These are phyloP conservation scores for Eupithecia dodoneata DNA, from an alignment of 2,888 invertebrate species.

Conservation along the genomic window DNA sequence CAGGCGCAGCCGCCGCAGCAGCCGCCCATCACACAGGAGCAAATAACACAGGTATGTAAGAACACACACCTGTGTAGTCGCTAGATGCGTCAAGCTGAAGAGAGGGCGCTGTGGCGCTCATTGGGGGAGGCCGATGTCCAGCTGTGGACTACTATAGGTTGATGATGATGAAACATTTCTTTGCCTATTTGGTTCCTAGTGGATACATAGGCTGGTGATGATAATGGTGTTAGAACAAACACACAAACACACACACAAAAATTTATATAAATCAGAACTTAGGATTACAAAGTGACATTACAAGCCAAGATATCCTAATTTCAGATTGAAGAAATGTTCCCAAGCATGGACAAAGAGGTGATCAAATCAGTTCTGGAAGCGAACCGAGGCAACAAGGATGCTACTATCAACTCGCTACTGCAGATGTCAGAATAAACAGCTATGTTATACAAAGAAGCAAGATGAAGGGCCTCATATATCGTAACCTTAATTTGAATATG, in stretches of 20 bases:
- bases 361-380: slow-evolving; percentile 95
- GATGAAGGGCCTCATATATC: slow-evolving; percentile 8
- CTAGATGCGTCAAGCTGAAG: too few species aligned
- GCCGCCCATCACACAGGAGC: slow-evolving; percentile 65
- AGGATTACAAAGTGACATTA: not conserved
- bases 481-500: not conserved
- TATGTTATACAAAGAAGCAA: not conserved
- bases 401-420: slow-evolving; percentile 94
- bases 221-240: too few species aligned
- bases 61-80: not conserved
- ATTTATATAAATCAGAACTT: too few species aligned
- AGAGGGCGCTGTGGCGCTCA: too few species aligned
- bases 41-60: slow-evolving; percentile 66
- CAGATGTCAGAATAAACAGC: slow-evolving; percentile 88
- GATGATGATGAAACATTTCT: too few species aligned
- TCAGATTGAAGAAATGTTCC: slow-evolving; percentile 98
- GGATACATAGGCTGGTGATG: too few species aligned
- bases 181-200: too few species aligned
- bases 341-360: slow-evolving; percentile 96
- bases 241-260: too few species aligned
- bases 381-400: slow-evolving; percentile 94
- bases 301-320: slow-evolving; percentile 19
- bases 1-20: slow-evolving; percentile 49
- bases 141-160: too few species aligned
- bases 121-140: too few species aligned